Evolutionary conservation across 2,888 invertebrate genomes (phyloP).

Genomic region (Prosopocoilus inquinatus): DNA sequence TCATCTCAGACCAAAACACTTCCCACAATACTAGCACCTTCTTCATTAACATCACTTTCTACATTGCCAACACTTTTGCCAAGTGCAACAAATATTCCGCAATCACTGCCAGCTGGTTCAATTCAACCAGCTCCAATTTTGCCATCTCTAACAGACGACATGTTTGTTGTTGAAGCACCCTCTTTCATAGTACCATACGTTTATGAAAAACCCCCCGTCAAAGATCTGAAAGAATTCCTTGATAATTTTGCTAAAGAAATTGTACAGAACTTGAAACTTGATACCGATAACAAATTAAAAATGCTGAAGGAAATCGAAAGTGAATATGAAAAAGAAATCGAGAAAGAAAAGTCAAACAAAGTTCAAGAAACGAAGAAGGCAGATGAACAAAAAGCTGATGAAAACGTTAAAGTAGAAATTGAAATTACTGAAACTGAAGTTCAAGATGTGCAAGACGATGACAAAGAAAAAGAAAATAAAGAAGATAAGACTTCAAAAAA

Average conservation of each 20-base stretch:
- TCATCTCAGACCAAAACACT: conserved; percentile 37
- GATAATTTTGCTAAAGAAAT: conserved; percentile 63
- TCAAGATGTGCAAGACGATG: conserved; percentile 1
- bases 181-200: conserved; percentile 93
- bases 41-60: conserved; percentile 31
- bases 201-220: conserved; percentile 83
- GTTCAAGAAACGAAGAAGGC: conserved; percentile 42
- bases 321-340: conserved; percentile 42
- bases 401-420: conserved; percentile 38
- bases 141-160: conserved; percentile 84
- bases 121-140: conserved; percentile 58
- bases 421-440: conserved; percentile 21
- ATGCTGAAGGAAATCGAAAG: conserved; percentile 39
- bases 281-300: conserved; percentile 38
- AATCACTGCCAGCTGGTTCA: conserved; percentile 35
- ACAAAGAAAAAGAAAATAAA: conserved; percentile 27
- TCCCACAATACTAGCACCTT: conserved; percentile 20
- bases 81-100: conserved; percentile 1
- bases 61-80: conserved; percentile 12
- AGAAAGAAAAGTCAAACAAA: conserved; percentile 53
- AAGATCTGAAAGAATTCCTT: conserved; percentile 73
- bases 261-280: too few relatives aligned
- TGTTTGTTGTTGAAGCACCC: conserved; percentile 90
- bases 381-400: conserved; percentile 39
- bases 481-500: conserved; percentile 35